Evolutionary conservation across 2,888 invertebrate species (phyloP).

Genomic region (Tinea semifulvella): DNA sequence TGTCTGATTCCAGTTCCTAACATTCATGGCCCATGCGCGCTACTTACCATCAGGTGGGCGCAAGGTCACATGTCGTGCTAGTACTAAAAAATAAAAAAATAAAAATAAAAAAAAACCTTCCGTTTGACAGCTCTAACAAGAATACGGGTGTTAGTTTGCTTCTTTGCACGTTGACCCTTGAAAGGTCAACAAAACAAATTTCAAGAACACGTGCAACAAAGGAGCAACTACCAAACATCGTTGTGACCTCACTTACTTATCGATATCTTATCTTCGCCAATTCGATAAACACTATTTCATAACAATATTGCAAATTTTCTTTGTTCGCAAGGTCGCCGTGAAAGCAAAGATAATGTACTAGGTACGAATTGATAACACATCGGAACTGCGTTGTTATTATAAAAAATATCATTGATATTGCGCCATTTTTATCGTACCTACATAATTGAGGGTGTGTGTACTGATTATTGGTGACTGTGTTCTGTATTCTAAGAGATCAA

Average conservation of each 20-base stretch:
- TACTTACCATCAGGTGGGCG: too few relatives aligned
- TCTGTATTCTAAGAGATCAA: too few relatives aligned
- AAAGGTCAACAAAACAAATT: too few relatives aligned
- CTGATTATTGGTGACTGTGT: not conserved
- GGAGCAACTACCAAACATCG: not conserved
- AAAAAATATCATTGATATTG: not conserved
- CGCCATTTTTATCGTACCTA: not conserved
- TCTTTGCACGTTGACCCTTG: too few relatives aligned
- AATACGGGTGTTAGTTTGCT: not conserved
- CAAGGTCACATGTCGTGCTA: too few relatives aligned
- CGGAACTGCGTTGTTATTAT: conserved; percentile 5
- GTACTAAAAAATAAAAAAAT: not conserved
- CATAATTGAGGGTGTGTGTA: not conserved
- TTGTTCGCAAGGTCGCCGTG: conserved; percentile 12
- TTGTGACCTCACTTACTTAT: too few relatives aligned
- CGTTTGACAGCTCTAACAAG: not conserved
- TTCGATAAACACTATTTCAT: conserved; percentile 4
- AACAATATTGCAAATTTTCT: conserved; percentile 10
- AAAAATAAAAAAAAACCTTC: not conserved
- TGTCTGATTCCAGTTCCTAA: too few relatives aligned
- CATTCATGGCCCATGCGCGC: too few relatives aligned
- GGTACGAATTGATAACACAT: not conserved
- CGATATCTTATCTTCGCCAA: conserved; percentile 4
- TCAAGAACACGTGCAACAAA: not conserved
- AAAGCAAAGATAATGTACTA: conserved; percentile 3